Evolutionary conservation across 2,113 vertebrate genomes (phyloP), one percentile per base, ranked within the genome.

Genomic region (Pterocles gutturalis): DNA sequence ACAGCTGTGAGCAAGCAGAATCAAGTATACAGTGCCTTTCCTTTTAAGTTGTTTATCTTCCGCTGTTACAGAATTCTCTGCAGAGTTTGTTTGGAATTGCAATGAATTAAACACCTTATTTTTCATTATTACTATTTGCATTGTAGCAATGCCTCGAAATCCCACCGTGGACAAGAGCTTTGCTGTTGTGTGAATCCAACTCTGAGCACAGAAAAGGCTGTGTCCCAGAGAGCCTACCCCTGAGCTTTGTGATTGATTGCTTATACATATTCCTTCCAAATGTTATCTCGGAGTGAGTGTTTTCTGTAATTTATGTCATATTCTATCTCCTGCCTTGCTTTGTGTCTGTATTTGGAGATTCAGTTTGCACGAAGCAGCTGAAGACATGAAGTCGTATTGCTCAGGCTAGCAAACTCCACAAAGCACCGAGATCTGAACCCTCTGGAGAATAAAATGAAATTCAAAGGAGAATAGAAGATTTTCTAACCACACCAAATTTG

Each of bases 221-320:
- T 33, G 53, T 92, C 94, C 77, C 76, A 86, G 55, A 28, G 77
- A 95, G 73, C 83, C 89, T 33, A 87, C 70, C 83, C 83, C 65
- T 51, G 92, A 92, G 91, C 65, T 83, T 83, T 67, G 86, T 93
- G 94, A 95, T 82, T 64, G 91, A 94, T 78, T 92, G 91, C 88
- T 95, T 87, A 15, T 69, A 84, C 19, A 1, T 78, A 64, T 87
- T 79, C 85, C 79, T 91, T 66, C 94, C 90, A 91, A 94, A 89
- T 20, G 34, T 73, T 93, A 81, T 65, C 92, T 95, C 87, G 24
- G 65, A 83, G 90, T 0, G 10, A 64, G 45, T 36, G 62, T 73
- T 96, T 90, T 87, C 73, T 91, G 75, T 90, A 97, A 94, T 92
- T 95, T 89, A 72, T 96, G 91, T 93, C 93, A 96, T 84, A 87